Evolutionary conservation across 2,797 vertebrate genomes (phyloP).

Genomic region (Poeciliopsis turneri): DNA sequence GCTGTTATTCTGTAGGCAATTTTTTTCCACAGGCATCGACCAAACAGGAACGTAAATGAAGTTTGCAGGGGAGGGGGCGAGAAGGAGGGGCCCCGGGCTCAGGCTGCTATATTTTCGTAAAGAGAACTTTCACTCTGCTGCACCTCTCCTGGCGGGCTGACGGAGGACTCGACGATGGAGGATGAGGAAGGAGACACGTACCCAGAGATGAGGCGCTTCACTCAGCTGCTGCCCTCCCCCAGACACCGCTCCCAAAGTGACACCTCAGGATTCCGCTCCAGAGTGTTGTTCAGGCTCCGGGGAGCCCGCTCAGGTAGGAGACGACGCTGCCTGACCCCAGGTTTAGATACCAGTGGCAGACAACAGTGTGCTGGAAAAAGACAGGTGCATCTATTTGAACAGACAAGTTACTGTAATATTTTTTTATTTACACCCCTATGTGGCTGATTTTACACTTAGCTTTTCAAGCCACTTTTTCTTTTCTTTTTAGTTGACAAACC

Average conservation of each 20-base stretch:
- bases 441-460: neutral
- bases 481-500: neutral
- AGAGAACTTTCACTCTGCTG: constrained; percentile 8
- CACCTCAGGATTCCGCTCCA: constrained; percentile 73
- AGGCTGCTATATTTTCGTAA: neutral
- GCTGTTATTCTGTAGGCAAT: neutral
- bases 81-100: neutral
- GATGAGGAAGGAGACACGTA: constrained; percentile 60
- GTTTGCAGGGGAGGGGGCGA: constrained; percentile 9
- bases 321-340: neutral
- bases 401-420: neutral
- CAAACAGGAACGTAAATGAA: neutral
- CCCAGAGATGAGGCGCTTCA: constrained; percentile 55
- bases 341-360: neutral
- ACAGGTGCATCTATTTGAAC: neutral
- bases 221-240: constrained; percentile 48
- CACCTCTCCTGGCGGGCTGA: constrained; percentile 2
- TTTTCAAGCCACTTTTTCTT: neutral
- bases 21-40: constrained; percentile 31
- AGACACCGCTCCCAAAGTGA: constrained; percentile 79
- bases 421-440: neutral
- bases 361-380: neutral
- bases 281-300: constrained; percentile 72
- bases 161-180: constrained; percentile 60
- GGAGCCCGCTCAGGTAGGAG: constrained; percentile 78